A percentile compares a stretch with the other conserved stretches of the same genome.
Conservation (phyloP, 1,140 invertebrate genomes). For the Plectrocnemia conspersa region DNA sequence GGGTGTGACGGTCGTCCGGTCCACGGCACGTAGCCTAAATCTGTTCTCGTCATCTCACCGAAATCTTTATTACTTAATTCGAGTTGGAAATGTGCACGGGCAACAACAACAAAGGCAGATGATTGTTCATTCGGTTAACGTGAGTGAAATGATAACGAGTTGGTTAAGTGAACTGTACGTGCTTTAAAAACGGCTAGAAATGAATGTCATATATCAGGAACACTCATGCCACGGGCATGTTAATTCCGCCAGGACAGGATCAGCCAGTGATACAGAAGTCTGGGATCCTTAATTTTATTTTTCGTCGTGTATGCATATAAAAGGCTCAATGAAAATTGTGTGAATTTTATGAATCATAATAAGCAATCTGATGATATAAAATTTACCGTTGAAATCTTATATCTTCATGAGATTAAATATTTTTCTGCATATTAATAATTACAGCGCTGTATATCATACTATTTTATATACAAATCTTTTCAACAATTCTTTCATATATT, state of each 20-base stretch:
- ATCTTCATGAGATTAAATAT: background rate
- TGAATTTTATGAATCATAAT: too few relatives aligned
- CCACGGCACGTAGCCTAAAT: background rate
- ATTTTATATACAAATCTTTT: background rate
- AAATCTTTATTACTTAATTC: slow-evolving; percentile 21
- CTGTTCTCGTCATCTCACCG: slow-evolving; percentile 17
- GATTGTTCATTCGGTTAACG: slow-evolving; percentile 21
- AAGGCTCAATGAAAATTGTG: too few relatives aligned
- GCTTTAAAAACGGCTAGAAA: slow-evolving; percentile 11
- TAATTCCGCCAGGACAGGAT: slow-evolving; percentile 4
- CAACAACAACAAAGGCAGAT: slow-evolving; percentile 19
- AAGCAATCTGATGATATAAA: too few relatives aligned
- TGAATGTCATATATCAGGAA: slow-evolving; percentile 22
- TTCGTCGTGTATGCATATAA: too few relatives aligned
- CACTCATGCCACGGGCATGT: slow-evolving; percentile 24
- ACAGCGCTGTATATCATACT: background rate
- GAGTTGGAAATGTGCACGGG: slow-evolving; percentile 18
- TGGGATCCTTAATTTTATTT: slow-evolving; percentile 4
- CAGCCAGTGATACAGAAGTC: background rate
- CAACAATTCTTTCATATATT: too few relatives aligned
- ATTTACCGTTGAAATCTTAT: too few relatives aligned
- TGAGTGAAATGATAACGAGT: slow-evolving; percentile 21
- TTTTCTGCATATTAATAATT: slow-evolving; percentile 11
- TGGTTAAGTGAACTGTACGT: slow-evolving; percentile 22
- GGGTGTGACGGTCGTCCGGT: background rate